Evolutionary conservation across 2,797 vertebrate genomes (phyloP).

Genomic region (Pelochelys cantorii): DNA sequence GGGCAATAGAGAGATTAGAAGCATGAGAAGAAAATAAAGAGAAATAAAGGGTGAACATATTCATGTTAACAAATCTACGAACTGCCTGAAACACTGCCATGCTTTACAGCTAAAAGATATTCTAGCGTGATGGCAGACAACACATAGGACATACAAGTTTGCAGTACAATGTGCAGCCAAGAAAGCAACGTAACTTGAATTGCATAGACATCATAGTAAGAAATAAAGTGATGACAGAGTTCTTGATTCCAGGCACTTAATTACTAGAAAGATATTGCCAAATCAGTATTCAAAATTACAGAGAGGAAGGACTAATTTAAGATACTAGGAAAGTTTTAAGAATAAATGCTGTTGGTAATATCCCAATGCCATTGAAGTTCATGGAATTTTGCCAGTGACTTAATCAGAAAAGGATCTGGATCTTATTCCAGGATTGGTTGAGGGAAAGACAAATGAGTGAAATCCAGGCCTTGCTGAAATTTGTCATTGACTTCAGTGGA

Average conservation of each 20-base stretch:
- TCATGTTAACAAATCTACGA: background rate
- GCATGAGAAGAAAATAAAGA: background rate
- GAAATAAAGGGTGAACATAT: background rate
- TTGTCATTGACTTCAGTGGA: background rate
- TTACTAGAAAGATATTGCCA: background rate
- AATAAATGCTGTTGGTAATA: background rate
- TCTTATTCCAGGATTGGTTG: background rate
- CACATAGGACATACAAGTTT: background rate
- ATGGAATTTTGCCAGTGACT: background rate
- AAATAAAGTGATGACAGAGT: background rate
- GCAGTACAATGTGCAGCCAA: rapidly evolving
- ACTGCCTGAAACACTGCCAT: background rate
- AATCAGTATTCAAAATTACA: background rate
- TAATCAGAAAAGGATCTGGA: background rate
- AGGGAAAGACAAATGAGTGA: background rate
- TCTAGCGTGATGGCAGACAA: background rate
- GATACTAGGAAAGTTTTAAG: background rate
- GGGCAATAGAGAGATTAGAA: background rate
- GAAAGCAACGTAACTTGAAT: rapidly evolving
- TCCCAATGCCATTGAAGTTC: background rate
- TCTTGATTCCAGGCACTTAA: background rate
- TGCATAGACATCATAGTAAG: rapidly evolving
- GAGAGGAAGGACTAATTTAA: background rate
- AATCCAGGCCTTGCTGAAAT: background rate
- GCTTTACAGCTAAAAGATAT: background rate